Conservation (phyloP, 1,140 invertebrate species). For the Metopolophium dirhodum region DNA sequence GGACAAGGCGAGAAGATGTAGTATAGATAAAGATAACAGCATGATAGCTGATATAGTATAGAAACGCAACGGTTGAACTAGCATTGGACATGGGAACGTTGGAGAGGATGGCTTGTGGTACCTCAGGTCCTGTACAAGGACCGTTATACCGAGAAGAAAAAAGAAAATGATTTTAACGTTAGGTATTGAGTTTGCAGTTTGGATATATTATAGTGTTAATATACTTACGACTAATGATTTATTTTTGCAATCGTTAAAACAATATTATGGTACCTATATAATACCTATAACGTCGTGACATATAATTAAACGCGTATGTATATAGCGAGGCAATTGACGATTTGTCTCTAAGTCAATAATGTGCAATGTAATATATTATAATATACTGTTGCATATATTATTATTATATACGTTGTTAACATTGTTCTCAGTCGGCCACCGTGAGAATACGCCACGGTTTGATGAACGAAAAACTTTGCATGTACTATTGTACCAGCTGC, state of each 20-base stretch:
- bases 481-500: neutral
- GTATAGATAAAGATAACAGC: neutral
- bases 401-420: neutral
- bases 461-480: neutral
- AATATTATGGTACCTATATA: neutral
- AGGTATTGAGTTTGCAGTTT: neutral
- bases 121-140: neutral
- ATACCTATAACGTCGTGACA: neutral
- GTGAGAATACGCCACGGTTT: neutral
- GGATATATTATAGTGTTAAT: neutral
- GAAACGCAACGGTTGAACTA: neutral
- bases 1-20: neutral
- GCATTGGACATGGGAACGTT: neutral
- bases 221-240: neutral
- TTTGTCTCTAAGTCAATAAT: conserved; percentile 12
- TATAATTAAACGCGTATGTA: neutral
- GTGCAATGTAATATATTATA: neutral
- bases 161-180: neutral
- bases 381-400: neutral
- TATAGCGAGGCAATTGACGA: neutral
- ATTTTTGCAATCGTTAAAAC: neutral
- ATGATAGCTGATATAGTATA: neutral
- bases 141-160: neutral
- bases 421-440: conserved; percentile 4
- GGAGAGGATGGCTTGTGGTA: neutral